Evolutionary conservation across 2,113 vertebrate genomes (phyloP).

Genomic region (Alexandromys fortis): DNA sequence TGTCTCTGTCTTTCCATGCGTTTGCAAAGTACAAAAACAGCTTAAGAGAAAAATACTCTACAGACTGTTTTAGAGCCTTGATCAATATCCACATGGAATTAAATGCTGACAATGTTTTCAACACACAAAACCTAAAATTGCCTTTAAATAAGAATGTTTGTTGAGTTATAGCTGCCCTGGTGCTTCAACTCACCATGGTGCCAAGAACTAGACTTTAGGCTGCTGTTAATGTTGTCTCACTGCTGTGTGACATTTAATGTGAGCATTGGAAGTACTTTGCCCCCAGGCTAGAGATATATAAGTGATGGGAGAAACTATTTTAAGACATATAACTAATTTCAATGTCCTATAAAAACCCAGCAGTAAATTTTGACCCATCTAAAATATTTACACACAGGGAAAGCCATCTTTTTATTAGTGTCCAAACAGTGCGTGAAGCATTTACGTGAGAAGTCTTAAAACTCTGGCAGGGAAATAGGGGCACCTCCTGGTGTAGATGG

Average conservation of each 20-base stretch:
- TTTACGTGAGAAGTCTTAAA: background rate
- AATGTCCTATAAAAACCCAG: conserved; percentile 58
- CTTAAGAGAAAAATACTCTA: conserved; percentile 11
- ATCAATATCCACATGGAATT: background rate
- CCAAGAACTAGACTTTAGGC: background rate
- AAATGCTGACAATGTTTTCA: conserved; percentile 8
- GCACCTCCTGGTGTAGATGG: background rate
- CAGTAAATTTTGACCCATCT: conserved; percentile 55
- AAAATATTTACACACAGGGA: conserved; percentile 65
- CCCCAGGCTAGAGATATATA: conserved; percentile 47
- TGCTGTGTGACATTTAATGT: background rate
- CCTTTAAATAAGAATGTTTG: background rate
- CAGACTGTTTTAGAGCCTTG: background rate
- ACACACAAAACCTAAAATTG: background rate
- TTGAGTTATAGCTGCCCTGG: background rate
- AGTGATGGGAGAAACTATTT: conserved; percentile 49
- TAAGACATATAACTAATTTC: conserved; percentile 38
- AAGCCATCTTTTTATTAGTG: conserved; percentile 40
- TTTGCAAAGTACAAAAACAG: conserved; percentile 17
- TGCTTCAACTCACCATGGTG: background rate
- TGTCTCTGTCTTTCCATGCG: conserved; percentile 6
- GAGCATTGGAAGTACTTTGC: conserved; percentile 28
- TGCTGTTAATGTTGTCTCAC: background rate
- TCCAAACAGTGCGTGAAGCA: background rate
- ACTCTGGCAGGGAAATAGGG: background rate